Base-by-base conservation (phyloP, 2,797 vertebrate genomes). In the Microchirus variegatus region DNA sequence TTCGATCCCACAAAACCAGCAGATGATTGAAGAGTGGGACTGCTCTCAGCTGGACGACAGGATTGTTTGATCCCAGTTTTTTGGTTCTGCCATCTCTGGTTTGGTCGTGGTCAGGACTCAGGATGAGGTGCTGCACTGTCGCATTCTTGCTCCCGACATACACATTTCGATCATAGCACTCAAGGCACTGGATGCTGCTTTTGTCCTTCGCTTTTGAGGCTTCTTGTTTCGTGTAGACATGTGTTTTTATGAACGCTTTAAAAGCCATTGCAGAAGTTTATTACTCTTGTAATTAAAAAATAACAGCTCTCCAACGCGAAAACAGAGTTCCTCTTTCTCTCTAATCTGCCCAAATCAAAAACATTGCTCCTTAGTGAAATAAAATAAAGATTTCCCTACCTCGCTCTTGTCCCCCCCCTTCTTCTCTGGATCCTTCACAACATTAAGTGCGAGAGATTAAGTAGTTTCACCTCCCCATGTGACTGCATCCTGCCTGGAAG, bases 21-120 rank as follows among this genome's bases (percentile, higher is more conserved):
- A 93, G 87, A 64, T 91, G 89, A 86, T 91, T 91, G 63, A 89
- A 87, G 62, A 90, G 47, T n/a, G 90, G 86, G 17, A 91, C 47
- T 0, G 71, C 70, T 60, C 81, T 88, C 69, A 92, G 80, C 37
- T 90, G 85, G 50, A 31, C 13, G 16, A 92, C 69, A 2, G 81
- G 76, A 47, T 64, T 67, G 60, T 74, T 83, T 13, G 87, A 83
- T 41, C 90, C 90, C 26, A 94, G 79, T 81, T 91, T 91, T 75
- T 82, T 91, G 37, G 49, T 54, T 31, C 72, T 77, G 26, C 78
- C 70, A 56, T 89, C 87, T 64, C 49, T 85, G 31, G 63, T 37
- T 35, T 65, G 53, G 15, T 19, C 67, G 44, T 61, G 68, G 10
- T 47, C 54, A 6, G 40, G 43, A 56, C 22, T 56, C 36, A 87